Evolutionary conservation across 2,113 vertebrate species (phyloP).

Genomic region (Rostratula benghalensis): DNA sequence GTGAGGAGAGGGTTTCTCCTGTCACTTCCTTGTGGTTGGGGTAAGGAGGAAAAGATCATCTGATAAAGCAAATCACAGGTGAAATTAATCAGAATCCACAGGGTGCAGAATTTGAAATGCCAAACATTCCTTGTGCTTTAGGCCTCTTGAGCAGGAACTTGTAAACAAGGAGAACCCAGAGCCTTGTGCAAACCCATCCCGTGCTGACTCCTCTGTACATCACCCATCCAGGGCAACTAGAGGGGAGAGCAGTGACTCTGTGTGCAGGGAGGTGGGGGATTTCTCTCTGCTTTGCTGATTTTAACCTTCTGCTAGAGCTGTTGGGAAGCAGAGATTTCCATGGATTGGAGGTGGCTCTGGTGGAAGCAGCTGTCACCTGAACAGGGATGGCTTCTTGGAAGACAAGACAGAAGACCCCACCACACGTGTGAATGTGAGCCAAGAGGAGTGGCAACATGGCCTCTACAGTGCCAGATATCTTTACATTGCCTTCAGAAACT

Average conservation of each 20-base stretch:
- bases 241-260: background rate
- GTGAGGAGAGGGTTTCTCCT: background rate
- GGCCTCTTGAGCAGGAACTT: background rate
- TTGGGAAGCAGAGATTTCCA: background rate
- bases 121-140: background rate
- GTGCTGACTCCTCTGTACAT: no score
- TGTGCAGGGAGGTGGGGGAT: background rate
- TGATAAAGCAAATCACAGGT: background rate
- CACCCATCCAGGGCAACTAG: background rate
- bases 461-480: background rate
- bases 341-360: rapidly evolving
- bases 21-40: background rate
- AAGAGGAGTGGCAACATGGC: background rate
- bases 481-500: background rate
- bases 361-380: background rate
- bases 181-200: background rate
- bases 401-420: background rate
- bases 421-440: rapidly evolving
- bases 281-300: background rate
- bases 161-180: background rate
- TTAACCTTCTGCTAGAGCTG: background rate
- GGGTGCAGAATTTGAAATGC: background rate
- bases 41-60: background rate
- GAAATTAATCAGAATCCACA: background rate
- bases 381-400: background rate